These are phyloP conservation scores for Colaptes auratus DNA, from an alignment of 2,113 vertebrate species.

Conservation along the genomic window DNA sequence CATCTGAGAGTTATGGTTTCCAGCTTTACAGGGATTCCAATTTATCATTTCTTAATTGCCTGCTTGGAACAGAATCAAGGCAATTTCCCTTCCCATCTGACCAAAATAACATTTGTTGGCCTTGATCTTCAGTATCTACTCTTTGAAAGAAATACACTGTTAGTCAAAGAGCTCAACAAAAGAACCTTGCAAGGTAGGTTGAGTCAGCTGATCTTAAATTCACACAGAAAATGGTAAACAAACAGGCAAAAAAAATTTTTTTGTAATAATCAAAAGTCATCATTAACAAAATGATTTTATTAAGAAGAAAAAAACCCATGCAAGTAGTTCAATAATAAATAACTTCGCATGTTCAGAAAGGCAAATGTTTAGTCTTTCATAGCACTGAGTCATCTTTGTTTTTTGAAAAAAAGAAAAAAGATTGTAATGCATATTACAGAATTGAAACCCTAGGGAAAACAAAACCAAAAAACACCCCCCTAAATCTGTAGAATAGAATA, in stretches of 20 bases:
- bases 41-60: slow-evolving; percentile 77
- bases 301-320: background rate
- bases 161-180: slow-evolving; percentile 1
- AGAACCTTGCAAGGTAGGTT: background rate
- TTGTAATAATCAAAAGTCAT: background rate
- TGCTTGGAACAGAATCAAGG: slow-evolving; percentile 76
- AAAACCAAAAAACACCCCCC: too few relatives aligned
- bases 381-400: background rate
- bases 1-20: slow-evolving; percentile 61
- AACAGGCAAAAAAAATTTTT: background rate
- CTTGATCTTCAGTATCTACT: slow-evolving; percentile 34
- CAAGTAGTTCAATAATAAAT: background rate
- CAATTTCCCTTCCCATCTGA: slow-evolving; percentile 71
- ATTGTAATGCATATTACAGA: background rate
- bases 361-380: background rate
- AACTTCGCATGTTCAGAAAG: background rate
- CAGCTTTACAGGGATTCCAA: slow-evolving; percentile 59
- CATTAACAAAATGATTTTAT: background rate
- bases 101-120: slow-evolving; percentile 19
- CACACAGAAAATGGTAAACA: background rate
- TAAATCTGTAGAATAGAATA: too few relatives aligned
- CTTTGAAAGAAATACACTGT: slow-evolving; percentile 8
- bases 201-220: background rate
- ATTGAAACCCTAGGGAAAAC: background rate
- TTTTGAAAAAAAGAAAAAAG: background rate